phyloP scores from a whole-genome alignment of 2,113 vertebrate genomes.

The Camelus bactrianus region DNA sequence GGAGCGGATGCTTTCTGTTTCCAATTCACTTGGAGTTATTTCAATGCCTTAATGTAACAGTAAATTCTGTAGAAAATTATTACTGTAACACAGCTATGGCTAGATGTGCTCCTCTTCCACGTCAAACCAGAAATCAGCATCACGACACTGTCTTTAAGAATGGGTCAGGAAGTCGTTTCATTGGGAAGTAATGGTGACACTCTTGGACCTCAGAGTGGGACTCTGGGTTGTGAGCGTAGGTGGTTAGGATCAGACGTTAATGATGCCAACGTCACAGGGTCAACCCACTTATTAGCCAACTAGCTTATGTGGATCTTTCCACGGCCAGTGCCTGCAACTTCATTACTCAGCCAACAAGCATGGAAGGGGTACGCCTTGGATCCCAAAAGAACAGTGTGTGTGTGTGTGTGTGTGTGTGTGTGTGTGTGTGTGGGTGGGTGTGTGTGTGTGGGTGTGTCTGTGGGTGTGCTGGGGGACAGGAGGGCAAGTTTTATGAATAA shows the following conservation, averaged over 20 bases:
- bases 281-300: not conserved
- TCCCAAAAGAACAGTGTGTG: not conserved
- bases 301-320: not conserved
- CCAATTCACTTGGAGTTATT: not conserved
- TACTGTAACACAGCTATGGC: not conserved
- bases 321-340: not conserved
- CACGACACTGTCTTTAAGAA: not conserved
- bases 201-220: not conserved
- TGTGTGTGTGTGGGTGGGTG: not conserved
- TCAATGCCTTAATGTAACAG: not conserved
- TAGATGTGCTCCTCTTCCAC: not conserved
- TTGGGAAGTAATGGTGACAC: not conserved
- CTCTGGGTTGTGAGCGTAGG: not conserved
- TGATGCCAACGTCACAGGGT: fast-evolving
- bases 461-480: too few relatives aligned
- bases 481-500: not conserved
- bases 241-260: not conserved
- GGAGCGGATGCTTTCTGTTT: not conserved
- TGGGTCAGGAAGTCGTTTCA: not conserved
- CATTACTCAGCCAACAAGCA: not conserved
- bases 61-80: not conserved
- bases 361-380: not conserved
- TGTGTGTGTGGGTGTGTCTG: not conserved
- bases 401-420: not conserved
- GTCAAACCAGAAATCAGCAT: not conserved